Evolutionary conservation across 2,888 invertebrate species (phyloP).

Genomic region (Plebejus anna): DNA sequence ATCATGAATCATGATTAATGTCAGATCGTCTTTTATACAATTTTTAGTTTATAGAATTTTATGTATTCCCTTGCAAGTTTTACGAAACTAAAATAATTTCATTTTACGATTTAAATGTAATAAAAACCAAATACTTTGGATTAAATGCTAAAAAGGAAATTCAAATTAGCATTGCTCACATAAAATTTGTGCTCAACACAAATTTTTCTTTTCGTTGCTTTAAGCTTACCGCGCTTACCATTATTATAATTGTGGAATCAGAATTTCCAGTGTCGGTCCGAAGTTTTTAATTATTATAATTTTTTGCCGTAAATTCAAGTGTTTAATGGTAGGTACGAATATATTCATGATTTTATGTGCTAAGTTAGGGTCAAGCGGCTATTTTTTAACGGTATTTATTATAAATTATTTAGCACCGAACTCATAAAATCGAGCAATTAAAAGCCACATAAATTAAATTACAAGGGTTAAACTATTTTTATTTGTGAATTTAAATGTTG

Average conservation of each 20-base stretch:
- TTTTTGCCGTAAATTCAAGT: constrained; percentile 10
- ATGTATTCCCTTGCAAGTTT: not conserved
- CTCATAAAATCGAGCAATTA: constrained; percentile 9
- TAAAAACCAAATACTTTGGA: not conserved
- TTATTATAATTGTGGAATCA: constrained; percentile 11
- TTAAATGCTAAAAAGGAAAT: not conserved
- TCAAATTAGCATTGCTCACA: constrained; percentile 3
- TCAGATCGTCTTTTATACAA: not conserved
- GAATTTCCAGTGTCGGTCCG: not conserved
- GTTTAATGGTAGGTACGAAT: constrained; percentile 2
- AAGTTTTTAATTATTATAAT: constrained; percentile 9
- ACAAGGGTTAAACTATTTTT: not conserved
- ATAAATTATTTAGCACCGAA: not conserved
- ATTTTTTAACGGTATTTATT: not conserved
- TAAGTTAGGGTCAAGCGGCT: constrained; percentile 19
- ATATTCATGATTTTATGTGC: not conserved
- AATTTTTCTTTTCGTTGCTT: not conserved
- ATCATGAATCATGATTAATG: not conserved
- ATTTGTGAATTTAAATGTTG: not conserved
- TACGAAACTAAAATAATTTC: not conserved
- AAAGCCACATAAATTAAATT: not conserved
- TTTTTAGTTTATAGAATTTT: not conserved
- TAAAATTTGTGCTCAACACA: constrained; percentile 2
- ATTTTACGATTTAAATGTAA: not conserved
- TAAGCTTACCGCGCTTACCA: not conserved